A percentile compares a stretch with the other conserved stretches of the same genome.
Evolutionary conservation across 1,140 invertebrate species (phyloP).

Genomic region (Drosophila guanche): DNA sequence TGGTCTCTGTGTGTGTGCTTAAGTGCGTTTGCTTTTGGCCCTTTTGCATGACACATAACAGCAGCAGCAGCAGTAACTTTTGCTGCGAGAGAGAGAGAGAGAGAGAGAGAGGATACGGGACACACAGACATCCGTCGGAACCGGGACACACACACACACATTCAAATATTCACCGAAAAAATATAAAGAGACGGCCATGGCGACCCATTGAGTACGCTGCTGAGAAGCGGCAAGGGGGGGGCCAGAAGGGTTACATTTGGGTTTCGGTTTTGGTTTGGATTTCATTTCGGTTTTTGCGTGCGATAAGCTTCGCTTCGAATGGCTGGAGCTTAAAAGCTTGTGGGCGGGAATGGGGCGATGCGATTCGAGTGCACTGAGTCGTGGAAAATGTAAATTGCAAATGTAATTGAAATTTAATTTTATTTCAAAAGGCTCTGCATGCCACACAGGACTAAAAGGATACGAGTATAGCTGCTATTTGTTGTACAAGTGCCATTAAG

Average conservation of each 20-base stretch:
- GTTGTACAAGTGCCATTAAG: too few relatives aligned
- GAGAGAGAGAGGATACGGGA: constrained; percentile 24
- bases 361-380: constrained; percentile 22
- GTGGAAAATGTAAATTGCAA: constrained; percentile 23
- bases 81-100: constrained; percentile 11
- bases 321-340: constrained; percentile 31
- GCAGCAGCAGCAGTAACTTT: constrained; percentile 26
- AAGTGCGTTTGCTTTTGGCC: constrained; percentile 69
- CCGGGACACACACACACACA: constrained; percentile 18
- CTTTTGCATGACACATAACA: constrained; percentile 55
- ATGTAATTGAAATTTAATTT: constrained; percentile 26
- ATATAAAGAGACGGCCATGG: constrained; percentile 26
- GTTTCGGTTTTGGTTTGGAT: constrained; percentile 19
- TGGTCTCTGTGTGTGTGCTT: constrained; percentile 35
- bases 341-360: background rate
- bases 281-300: constrained; percentile 30
- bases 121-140: constrained; percentile 5
- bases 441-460: background rate
- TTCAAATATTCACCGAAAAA: constrained; percentile 16
- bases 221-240: background rate
- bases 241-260: constrained; percentile 5
- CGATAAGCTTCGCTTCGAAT: constrained; percentile 39
- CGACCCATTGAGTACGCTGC: constrained; percentile 50
- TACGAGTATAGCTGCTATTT: too few relatives aligned
- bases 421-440: constrained; percentile 28